Evolutionary conservation across 2,113 vertebrate species (phyloP).

Genomic region (Uropsilus gracilis): DNA sequence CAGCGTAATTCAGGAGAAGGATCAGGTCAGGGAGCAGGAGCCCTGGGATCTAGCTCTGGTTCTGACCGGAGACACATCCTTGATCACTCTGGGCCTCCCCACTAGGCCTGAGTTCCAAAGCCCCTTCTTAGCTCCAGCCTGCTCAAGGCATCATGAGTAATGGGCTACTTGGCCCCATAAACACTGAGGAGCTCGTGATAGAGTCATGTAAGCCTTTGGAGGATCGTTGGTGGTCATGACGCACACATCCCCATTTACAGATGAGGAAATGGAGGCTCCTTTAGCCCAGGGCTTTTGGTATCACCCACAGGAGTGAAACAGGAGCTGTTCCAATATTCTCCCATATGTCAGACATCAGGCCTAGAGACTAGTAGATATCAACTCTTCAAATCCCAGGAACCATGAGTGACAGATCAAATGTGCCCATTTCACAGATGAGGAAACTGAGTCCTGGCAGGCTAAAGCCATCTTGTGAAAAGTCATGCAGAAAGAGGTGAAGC

Average conservation of each 20-base stretch:
- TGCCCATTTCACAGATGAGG: not conserved
- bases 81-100: not conserved
- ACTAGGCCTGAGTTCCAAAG: too few species aligned
- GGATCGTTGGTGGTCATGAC: not conserved
- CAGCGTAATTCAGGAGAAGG: accelerated
- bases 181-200: accelerated
- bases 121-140: not conserved
- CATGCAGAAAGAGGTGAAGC: too few species aligned
- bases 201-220: not conserved
- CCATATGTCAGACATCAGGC: accelerated
- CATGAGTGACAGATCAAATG: not conserved
- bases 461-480: not conserved
- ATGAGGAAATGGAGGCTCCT: not conserved
- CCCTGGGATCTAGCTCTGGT: not conserved
- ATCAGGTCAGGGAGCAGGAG: not conserved
- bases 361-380: not conserved
- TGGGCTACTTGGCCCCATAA: not conserved
- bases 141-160: not conserved
- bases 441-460: not conserved
- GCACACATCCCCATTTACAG: not conserved
- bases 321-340: not conserved
- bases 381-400: not conserved
- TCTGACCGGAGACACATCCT: not conserved
- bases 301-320: too few species aligned
- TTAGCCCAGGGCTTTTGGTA: not conserved